These are phyloP conservation scores for Thereuonema tuberculata DNA, from an alignment of 1,140 invertebrate genomes.

Conservation along the genomic window DNA sequence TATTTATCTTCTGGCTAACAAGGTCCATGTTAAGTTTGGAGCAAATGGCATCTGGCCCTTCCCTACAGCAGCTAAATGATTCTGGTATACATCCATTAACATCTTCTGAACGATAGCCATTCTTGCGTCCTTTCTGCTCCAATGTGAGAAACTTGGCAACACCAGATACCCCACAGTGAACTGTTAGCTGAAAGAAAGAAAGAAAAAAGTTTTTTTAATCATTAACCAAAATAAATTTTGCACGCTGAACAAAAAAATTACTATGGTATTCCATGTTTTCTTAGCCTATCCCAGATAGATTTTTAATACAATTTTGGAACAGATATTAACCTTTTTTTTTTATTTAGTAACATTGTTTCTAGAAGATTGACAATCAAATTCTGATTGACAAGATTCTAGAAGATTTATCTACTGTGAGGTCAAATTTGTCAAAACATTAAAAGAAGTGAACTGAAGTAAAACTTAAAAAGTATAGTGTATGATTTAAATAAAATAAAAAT, in stretches of 20 bases:
- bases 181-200: constrained; percentile 28
- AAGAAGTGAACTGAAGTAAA: no score
- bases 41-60: constrained; percentile 25
- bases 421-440: no score
- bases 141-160: constrained; percentile 33
- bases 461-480: no score
- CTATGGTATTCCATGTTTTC: no score
- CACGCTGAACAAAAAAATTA: neutral
- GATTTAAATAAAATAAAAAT: no score
- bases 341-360: no score
- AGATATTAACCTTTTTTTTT: no score
- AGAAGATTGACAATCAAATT: no score
- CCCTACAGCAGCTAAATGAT: constrained; percentile 26
- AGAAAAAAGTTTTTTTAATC: neutral
- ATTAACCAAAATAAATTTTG: neutral
- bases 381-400: no score
- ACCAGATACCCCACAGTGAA: constrained; percentile 40
- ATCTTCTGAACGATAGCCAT: constrained; percentile 32
- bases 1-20: constrained; percentile 30
- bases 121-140: constrained; percentile 35
- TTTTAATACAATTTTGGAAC: no score
- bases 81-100: constrained; percentile 24
- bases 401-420: no score
- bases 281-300: no score
- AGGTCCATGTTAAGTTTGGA: constrained; percentile 31